phyloP scores from a whole-genome alignment of 2,888 invertebrate genomes.

The Acronicta psi region DNA sequence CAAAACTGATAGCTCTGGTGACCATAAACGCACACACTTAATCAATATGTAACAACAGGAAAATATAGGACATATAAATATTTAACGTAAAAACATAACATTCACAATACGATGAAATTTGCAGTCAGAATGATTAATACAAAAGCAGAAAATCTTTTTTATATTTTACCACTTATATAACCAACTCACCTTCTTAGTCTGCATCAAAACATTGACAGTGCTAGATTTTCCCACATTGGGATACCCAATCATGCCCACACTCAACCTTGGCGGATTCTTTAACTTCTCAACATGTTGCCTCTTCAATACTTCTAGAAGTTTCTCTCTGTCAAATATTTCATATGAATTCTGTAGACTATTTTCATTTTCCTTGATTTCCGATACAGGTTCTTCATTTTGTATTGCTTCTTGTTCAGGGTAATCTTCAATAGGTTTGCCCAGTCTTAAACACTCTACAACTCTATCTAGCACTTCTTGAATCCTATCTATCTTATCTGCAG shows the following conservation, averaged over 20 bases:
- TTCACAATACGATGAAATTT: too few relatives aligned
- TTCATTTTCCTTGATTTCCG: conserved; percentile 35
- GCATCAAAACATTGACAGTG: conserved; percentile 97
- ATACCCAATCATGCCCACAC: conserved; percentile 98
- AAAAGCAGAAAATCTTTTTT: too few relatives aligned
- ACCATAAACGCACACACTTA: too few relatives aligned
- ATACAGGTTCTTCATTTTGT: conserved; percentile 14
- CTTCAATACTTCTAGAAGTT: conserved; percentile 92
- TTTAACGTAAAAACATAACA: too few relatives aligned
- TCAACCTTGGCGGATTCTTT: conserved; percentile 89
- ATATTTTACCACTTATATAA: too few relatives aligned
- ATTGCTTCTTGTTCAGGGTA: conserved; percentile 44
- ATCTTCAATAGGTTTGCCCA: conserved; percentile 75
- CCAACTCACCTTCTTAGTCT: conserved; percentile 92
- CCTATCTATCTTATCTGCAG: conserved; percentile 87
- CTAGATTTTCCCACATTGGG: conserved; percentile 99
- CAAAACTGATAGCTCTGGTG: too few relatives aligned
- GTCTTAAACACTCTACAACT: conserved; percentile 76
- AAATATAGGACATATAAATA: too few relatives aligned
- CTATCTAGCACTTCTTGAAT: conserved; percentile 87
- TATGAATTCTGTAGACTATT: conserved; percentile 83
- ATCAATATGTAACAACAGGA: too few relatives aligned
- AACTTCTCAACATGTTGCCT: conserved; percentile 80
- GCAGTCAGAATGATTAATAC: too few relatives aligned
- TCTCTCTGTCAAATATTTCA: conserved; percentile 90